phyloP scores from a whole-genome alignment of 1,140 invertebrate genomes.

The Trichonephila clavipes region DNA sequence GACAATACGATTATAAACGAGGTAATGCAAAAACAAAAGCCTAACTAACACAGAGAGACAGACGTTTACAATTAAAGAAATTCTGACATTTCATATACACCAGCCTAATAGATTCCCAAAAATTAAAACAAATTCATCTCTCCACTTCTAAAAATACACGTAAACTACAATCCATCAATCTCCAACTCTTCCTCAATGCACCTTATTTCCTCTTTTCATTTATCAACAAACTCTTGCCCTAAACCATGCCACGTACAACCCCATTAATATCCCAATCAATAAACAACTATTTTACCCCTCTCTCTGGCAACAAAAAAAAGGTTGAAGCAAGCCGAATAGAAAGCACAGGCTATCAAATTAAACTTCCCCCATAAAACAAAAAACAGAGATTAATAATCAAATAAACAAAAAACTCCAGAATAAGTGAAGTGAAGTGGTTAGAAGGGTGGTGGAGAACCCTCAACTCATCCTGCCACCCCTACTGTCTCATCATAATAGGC shows the following conservation, averaged over 20 bases:
- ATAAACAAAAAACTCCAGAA: not conserved
- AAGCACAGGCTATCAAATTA: not conserved
- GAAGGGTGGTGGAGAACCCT: not conserved
- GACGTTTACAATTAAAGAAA: too few relatives aligned
- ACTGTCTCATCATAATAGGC: slow-evolving; percentile 45
- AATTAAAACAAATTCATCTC: too few relatives aligned
- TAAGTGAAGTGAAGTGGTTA: slow-evolving; percentile 24
- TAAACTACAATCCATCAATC: too few relatives aligned
- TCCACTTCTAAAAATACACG: too few relatives aligned
- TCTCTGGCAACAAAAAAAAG: not conserved
- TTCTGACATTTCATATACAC: too few relatives aligned
- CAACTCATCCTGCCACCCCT: not conserved
- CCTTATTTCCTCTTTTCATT: not conserved
- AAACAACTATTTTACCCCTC: slow-evolving; percentile 13
- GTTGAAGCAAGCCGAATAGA: not conserved
- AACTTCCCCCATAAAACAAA: not conserved
- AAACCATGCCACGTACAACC: not conserved
- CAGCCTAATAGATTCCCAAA: too few relatives aligned
- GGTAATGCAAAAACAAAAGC: too few relatives aligned
- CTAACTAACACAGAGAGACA: too few relatives aligned
- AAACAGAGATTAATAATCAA: slow-evolving; percentile 21
- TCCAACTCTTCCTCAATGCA: not conserved
- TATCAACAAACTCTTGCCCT: not conserved
- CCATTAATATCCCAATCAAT: slow-evolving; percentile 20
- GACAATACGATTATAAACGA: too few relatives aligned